Conservation (phyloP, 2,888 invertebrate species). For the Pachycephus smyrnensis region DNA sequence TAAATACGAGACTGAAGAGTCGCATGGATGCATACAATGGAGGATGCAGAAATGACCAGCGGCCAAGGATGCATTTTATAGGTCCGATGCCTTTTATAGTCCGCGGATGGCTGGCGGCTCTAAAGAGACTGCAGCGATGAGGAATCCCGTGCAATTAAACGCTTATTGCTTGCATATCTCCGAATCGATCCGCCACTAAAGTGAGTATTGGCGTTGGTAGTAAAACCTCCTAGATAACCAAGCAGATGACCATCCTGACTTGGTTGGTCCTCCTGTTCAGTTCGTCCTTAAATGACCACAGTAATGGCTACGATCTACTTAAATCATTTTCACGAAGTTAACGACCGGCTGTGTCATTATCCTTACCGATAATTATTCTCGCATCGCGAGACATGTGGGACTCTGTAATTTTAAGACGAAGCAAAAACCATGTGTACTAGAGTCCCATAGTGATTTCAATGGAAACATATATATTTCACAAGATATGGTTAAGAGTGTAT, state of each 20-base stretch:
- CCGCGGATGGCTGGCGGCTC: constrained; percentile 53
- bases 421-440: not conserved
- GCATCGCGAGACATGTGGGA: not conserved
- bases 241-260: constrained; percentile 28
- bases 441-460: not conserved
- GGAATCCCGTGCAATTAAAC: constrained; percentile 67
- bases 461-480: not conserved
- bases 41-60: constrained; percentile 51
- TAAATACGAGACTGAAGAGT: constrained; percentile 1
- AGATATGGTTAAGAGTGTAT: constrained; percentile 7
- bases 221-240: constrained; percentile 63
- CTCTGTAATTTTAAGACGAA: not conserved
- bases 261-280: not conserved
- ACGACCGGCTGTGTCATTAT: not conserved
- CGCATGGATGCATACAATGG: constrained; percentile 57
- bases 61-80: constrained; percentile 67
- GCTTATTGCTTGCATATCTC: constrained; percentile 67
- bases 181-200: constrained; percentile 66
- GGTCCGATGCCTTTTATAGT: constrained; percentile 67
- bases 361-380: not conserved
- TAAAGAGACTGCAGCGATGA: constrained; percentile 59
- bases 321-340: not conserved
- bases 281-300: not conserved
- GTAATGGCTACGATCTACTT: not conserved
- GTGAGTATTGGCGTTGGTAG: constrained; percentile 62